Evolutionary conservation across 2,797 vertebrate species (phyloP).

Genomic region (Chaetodon trifasciatus): DNA sequence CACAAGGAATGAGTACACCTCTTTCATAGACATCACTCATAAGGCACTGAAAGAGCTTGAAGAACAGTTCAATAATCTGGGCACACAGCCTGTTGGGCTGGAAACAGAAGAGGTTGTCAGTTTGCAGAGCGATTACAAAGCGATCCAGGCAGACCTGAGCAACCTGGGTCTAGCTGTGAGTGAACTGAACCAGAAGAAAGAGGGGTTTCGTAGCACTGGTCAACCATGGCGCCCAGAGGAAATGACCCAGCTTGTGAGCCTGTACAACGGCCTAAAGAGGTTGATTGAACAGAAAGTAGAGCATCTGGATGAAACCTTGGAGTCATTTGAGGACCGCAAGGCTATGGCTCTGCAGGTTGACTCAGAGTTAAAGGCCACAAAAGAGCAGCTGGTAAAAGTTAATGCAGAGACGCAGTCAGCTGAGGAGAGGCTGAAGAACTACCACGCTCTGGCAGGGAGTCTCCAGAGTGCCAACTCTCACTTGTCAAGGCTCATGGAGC

Average conservation of each 20-base stretch:
- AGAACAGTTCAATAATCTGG: slow-evolving; percentile 89
- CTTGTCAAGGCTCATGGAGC: slow-evolving; percentile 90
- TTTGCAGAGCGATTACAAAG: slow-evolving; percentile 87
- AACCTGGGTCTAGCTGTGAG: slow-evolving; percentile 90
- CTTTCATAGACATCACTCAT: slow-evolving; percentile 91
- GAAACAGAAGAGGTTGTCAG: slow-evolving; percentile 85
- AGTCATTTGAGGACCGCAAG: slow-evolving; percentile 90
- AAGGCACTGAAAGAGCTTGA: slow-evolving; percentile 92
- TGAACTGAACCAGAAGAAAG: slow-evolving; percentile 96
- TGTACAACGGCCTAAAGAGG: slow-evolving; percentile 90
- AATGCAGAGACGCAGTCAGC: slow-evolving; percentile 93
- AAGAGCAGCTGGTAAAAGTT: slow-evolving; percentile 89
- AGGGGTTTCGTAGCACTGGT: slow-evolving; percentile 94
- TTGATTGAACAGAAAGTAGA: slow-evolving; percentile 90
- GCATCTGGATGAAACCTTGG: slow-evolving; percentile 88
- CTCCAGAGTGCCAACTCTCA: slow-evolving; percentile 91
- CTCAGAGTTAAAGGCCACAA: slow-evolving; percentile 88
- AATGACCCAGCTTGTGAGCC: slow-evolving; percentile 89
- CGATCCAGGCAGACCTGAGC: slow-evolving; percentile 87
- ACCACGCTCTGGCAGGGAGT: slow-evolving; percentile 92
- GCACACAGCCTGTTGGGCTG: slow-evolving; percentile 85
- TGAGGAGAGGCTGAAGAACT: slow-evolving; percentile 95
- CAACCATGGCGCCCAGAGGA: slow-evolving; percentile 95
- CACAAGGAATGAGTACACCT: slow-evolving; percentile 92
- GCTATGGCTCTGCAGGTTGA: slow-evolving; percentile 89